phyloP scores from a whole-genome alignment of 2,113 vertebrate genomes.

The Melanerpes aurifrons region DNA sequence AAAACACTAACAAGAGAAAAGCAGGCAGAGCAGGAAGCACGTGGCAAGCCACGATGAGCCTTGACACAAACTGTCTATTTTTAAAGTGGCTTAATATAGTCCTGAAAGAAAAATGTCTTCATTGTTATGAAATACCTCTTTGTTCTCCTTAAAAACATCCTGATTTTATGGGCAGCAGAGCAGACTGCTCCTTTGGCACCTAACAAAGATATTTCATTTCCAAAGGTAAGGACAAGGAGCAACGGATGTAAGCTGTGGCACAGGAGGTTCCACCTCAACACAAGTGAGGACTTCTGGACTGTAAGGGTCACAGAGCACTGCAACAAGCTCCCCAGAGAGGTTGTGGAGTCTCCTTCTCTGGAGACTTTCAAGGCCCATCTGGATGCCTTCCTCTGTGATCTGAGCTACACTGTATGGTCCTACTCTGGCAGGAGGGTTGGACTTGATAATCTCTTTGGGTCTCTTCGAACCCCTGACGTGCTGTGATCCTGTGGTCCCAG shows the following conservation, averaged over 20 bases:
- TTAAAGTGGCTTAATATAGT: not conserved
- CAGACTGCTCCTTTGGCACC: not conserved
- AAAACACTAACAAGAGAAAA: not conserved
- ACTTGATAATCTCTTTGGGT: too few relatives aligned
- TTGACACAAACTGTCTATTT: conserved; percentile 1
- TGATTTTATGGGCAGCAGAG: not conserved
- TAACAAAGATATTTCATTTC: not conserved
- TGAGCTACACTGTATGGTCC: too few relatives aligned
- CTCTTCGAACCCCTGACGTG: too few relatives aligned
- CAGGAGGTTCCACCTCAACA: too few relatives aligned
- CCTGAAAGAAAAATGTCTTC: not conserved
- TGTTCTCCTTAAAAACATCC: not conserved
- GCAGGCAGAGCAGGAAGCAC: not conserved
- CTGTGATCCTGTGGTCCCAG: not conserved
- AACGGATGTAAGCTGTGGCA: too few relatives aligned
- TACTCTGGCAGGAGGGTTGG: too few relatives aligned
- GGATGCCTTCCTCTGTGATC: too few relatives aligned
- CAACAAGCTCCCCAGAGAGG: too few relatives aligned
- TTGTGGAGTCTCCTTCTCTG: too few relatives aligned
- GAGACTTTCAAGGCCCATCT: too few relatives aligned
- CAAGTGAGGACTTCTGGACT: too few relatives aligned
- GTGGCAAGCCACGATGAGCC: not conserved
- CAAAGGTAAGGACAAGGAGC: not conserved
- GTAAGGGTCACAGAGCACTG: too few relatives aligned
- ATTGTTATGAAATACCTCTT: not conserved